These are phyloP conservation scores for Phoenicopterus ruber DNA, from an alignment of 2,113 vertebrate species.

Conservation along the genomic window DNA sequence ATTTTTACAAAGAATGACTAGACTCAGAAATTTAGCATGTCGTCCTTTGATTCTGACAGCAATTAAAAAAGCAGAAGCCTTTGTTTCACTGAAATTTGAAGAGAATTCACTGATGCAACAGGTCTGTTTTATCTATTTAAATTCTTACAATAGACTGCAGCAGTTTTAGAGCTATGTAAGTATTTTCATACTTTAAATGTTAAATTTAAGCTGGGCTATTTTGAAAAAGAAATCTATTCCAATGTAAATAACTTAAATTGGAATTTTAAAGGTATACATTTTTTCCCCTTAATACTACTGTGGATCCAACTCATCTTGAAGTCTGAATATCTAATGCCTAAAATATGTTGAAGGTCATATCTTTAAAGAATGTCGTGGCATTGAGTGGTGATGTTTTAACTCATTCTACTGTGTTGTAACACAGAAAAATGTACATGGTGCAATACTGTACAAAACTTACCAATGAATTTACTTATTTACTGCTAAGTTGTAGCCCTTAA, in stretches of 20 bases:
- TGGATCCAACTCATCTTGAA: background rate
- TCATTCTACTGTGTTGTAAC: background rate
- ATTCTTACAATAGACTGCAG: background rate
- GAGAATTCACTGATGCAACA: background rate
- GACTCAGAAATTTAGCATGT: background rate
- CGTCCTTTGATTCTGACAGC: conserved; percentile 20
- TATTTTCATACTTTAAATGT: background rate
- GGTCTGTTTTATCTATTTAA: background rate
- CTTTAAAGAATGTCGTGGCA: background rate
- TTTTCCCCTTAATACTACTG: background rate
- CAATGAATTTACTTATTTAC: background rate
- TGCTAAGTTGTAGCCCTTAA: background rate
- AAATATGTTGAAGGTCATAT: background rate
- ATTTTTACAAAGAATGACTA: conserved; percentile 32
- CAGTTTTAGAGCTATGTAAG: background rate
- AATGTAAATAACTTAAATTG: background rate
- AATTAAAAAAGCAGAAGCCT: conserved; percentile 8
- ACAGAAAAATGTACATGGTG: background rate
- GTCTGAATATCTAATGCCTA: background rate
- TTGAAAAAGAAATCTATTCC: background rate
- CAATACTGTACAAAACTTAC: background rate
- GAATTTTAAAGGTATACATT: background rate
- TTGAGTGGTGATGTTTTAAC: background rate
- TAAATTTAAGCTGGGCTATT: background rate
- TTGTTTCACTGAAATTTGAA: background rate